Evolutionary conservation across 2,113 vertebrate genomes (phyloP).

Genomic region (Urocolius indicus): DNA sequence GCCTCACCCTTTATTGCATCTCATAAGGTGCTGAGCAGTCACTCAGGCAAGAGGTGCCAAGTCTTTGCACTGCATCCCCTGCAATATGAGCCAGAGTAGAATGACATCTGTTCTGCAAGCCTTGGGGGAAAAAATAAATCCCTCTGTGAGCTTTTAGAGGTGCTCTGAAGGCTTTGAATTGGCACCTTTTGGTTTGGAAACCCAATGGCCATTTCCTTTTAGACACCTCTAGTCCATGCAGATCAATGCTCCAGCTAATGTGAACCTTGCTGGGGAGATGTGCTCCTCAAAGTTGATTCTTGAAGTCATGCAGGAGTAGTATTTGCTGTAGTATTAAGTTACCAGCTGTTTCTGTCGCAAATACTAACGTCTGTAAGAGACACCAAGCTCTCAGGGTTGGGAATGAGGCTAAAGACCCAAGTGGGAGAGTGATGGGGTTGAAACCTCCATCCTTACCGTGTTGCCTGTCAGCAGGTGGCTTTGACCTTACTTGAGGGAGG

Average conservation of each 20-base stretch:
- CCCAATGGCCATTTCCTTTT: neutral
- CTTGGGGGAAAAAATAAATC: neutral
- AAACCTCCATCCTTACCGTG: neutral
- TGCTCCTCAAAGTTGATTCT: neutral
- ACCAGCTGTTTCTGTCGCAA: neutral
- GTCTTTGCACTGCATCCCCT: no score
- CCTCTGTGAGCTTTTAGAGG: neutral
- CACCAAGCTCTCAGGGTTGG: neutral
- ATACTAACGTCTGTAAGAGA: neutral
- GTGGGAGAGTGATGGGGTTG: neutral
- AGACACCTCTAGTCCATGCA: neutral
- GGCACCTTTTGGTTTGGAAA: neutral
- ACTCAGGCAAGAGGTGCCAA: neutral
- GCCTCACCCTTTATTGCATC: neutral
- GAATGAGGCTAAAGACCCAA: neutral
- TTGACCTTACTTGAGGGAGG: neutral
- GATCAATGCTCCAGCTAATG: neutral
- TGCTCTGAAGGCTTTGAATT: neutral
- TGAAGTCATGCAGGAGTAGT: neutral
- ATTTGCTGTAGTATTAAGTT: neutral
- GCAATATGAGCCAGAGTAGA: accelerated
- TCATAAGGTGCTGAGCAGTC: neutral
- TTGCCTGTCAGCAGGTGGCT: neutral
- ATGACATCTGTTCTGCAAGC: neutral
- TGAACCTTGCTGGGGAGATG: neutral